phyloP scores from a whole-genome alignment of 2,888 invertebrate species.

The Ophonus ardosiacus region DNA sequence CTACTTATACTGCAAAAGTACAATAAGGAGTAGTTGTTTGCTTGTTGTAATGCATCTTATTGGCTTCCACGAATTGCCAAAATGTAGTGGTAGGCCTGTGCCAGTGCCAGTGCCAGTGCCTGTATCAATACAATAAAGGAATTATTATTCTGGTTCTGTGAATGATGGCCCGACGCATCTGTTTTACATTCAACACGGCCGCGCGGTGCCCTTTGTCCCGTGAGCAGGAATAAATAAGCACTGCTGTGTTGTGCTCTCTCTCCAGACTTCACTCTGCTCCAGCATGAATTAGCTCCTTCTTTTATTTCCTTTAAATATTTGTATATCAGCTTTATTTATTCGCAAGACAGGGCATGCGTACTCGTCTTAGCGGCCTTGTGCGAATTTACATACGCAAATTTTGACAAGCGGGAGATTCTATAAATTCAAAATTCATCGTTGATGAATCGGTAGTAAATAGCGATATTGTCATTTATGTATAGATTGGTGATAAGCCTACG shows the following conservation, averaged over 20 bases:
- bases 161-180: slow-evolving; percentile 73
- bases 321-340: slow-evolving; percentile 74
- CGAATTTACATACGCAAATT: slow-evolving; percentile 63
- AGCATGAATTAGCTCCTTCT: slow-evolving; percentile 66
- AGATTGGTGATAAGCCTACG: too few relatives aligned
- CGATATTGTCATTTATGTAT: not conserved
- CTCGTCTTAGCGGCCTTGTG: slow-evolving; percentile 65
- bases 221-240: slow-evolving; percentile 72
- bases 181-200: slow-evolving; percentile 72
- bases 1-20: too few relatives aligned
- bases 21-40: too few relatives aligned
- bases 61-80: slow-evolving; percentile 12
- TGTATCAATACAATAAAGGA: slow-evolving; percentile 67
- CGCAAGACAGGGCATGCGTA: too few relatives aligned
- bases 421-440: slow-evolving; percentile 51
- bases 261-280: slow-evolving; percentile 33
- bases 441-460: not conserved
- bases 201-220: slow-evolving; percentile 73
- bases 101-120: slow-evolving; percentile 17
- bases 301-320: slow-evolving; percentile 73
- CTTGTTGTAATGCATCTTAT: too few relatives aligned
- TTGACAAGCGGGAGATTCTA: slow-evolving; percentile 60
- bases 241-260: not conserved
- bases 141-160: slow-evolving; percentile 71
- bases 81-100: not conserved